These are phyloP conservation scores for Hippocampus comes DNA, from an alignment of 2,113 vertebrate genomes.

Conservation along the genomic window DNA sequence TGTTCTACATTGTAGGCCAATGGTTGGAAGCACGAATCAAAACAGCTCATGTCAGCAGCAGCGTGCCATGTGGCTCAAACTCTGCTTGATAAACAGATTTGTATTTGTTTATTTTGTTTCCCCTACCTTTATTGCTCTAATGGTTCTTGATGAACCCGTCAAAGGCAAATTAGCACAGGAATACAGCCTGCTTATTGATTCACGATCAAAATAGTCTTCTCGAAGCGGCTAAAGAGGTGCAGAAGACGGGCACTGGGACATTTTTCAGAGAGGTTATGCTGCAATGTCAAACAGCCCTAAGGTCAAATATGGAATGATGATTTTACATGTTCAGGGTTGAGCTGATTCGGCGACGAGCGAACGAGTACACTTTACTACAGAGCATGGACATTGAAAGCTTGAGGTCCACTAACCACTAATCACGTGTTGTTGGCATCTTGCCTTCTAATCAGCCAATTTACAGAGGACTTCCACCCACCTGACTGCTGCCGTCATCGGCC, in stretches of 20 bases:
- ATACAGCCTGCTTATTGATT: not conserved
- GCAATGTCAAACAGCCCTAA: not conserved
- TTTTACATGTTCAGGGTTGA: no score
- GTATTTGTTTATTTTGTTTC: not conserved
- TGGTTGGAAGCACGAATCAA: slow-evolving; percentile 21
- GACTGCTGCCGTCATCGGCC: not conserved
- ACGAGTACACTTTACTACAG: not conserved
- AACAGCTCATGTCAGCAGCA: slow-evolving; percentile 13
- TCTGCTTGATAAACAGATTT: slow-evolving; percentile 1
- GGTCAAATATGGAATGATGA: no score
- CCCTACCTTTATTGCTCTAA: not conserved
- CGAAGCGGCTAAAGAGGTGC: not conserved
- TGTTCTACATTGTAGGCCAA: slow-evolving; percentile 21
- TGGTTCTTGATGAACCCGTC: not conserved
- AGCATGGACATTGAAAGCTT: not conserved
- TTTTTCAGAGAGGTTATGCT: not conserved
- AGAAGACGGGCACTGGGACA: not conserved
- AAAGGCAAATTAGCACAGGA: not conserved
- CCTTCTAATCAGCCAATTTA: not conserved
- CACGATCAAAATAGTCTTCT: not conserved
- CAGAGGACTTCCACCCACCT: not conserved
- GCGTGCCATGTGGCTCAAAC: slow-evolving; percentile 22
- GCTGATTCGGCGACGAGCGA: not conserved
- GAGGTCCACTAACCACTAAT: not conserved
- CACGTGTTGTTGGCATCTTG: not conserved